Evolutionary conservation across 2,113 vertebrate genomes (phyloP).

Genomic region (Parus major): DNA sequence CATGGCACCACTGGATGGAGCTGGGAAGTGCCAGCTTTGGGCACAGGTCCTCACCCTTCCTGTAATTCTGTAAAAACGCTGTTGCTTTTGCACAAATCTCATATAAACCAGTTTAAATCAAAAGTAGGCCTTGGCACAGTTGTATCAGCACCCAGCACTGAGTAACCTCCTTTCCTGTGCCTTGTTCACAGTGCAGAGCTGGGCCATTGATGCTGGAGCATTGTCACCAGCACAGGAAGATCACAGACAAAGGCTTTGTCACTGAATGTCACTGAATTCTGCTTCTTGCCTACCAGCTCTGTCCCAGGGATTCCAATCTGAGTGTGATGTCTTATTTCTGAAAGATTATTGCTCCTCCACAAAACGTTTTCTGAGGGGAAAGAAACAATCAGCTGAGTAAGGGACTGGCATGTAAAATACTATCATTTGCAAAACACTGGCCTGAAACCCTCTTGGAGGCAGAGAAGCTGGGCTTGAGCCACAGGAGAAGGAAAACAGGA

Average conservation of each 20-base stretch:
- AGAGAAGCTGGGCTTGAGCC: neutral
- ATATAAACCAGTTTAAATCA: neutral
- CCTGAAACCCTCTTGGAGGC: neutral
- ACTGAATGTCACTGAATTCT: neutral
- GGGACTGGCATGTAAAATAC: slow-evolving; percentile 55
- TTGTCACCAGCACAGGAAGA: neutral
- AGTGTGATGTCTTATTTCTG: slow-evolving; percentile 18
- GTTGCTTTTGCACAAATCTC: neutral
- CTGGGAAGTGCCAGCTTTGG: neutral
- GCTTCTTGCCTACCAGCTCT: neutral
- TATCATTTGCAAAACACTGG: slow-evolving; percentile 40
- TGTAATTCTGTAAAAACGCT: rapidly evolving
- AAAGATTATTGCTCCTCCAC: slow-evolving; percentile 31
- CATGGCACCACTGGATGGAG: neutral
- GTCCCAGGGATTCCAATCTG: neutral
- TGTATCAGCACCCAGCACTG: neutral
- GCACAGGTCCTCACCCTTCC: neutral
- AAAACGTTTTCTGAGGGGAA: slow-evolving; percentile 16
- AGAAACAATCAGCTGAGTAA: slow-evolving; percentile 31
- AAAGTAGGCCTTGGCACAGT: neutral
- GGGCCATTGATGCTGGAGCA: neutral
- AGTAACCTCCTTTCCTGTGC: neutral
- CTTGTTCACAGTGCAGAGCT: neutral
- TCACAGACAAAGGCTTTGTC: neutral
- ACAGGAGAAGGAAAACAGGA: neutral